phyloP scores from a whole-genome alignment of 2,113 vertebrate species.

The Raja brachyura region DNA sequence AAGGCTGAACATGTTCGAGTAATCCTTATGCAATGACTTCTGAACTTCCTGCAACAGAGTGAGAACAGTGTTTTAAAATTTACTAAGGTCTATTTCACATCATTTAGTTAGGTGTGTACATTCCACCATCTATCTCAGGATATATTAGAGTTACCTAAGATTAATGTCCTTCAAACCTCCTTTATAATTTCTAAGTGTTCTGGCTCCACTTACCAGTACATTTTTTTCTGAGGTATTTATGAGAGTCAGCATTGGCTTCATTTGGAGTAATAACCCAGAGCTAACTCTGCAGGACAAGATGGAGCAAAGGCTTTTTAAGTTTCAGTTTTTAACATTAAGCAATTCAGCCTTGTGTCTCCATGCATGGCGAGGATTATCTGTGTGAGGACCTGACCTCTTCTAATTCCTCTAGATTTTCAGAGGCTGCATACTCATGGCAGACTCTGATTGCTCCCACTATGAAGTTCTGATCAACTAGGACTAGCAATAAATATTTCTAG shows the following conservation, averaged over 20 bases:
- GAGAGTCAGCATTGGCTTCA: not conserved
- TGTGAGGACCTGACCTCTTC: not conserved
- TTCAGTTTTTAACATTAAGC: not conserved
- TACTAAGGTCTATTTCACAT: not conserved
- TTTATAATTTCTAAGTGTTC: not conserved
- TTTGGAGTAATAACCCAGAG: not conserved
- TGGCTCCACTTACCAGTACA: not conserved
- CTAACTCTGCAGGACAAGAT: not conserved
- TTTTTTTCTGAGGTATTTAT: not conserved
- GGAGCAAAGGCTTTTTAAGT: not conserved
- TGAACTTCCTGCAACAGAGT: not conserved
- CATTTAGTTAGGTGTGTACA: not conserved
- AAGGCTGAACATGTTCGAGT: not conserved
- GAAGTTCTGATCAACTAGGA: not conserved
- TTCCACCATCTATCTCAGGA: not conserved
- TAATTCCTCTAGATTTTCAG: not conserved
- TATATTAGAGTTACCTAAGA: not conserved
- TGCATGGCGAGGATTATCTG: not conserved
- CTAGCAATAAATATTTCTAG: not conserved
- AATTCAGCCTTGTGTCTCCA: not conserved
- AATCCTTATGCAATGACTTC: not conserved
- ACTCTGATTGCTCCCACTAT: not conserved
- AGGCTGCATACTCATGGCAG: not conserved
- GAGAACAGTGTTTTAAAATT: not conserved
- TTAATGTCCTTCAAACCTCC: not conserved